These are phyloP conservation scores for Noctua janthina DNA, from an alignment of 2,888 invertebrate genomes.

Conservation along the genomic window DNA sequence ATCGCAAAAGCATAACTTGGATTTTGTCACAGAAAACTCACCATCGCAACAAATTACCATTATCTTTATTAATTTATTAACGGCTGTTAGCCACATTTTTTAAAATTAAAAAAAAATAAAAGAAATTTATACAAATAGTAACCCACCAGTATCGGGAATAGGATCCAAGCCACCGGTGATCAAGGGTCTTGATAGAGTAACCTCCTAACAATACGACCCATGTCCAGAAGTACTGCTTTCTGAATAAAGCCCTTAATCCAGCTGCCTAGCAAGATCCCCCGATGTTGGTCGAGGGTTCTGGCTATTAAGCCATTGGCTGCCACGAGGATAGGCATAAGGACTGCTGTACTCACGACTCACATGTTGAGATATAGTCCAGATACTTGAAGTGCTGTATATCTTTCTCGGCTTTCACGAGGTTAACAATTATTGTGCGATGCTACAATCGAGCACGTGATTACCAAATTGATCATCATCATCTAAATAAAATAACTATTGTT, in stretches of 20 bases:
- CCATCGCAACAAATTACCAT: not conserved
- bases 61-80: no score
- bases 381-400: not conserved
- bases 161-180: not conserved
- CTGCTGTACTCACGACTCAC: not conserved
- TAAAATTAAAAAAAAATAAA: no score
- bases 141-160: not conserved
- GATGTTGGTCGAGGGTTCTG: not conserved
- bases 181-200: not conserved
- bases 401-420: not conserved
- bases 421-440: not conserved
- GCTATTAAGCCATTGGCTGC: not conserved
- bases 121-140: not conserved
- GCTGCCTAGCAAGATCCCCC: not conserved
- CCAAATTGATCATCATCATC: no score
- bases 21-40: not conserved
- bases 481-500: constrained; percentile 13
- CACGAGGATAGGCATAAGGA: not conserved
- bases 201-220: not conserved
- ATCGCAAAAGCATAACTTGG: not conserved
- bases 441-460: not conserved
- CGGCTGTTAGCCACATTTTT: not conserved
- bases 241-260: not conserved
- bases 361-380: not conserved
- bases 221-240: not conserved